phyloP scores from a whole-genome alignment of 2,888 invertebrate genomes.

The Nineta flava region DNA sequence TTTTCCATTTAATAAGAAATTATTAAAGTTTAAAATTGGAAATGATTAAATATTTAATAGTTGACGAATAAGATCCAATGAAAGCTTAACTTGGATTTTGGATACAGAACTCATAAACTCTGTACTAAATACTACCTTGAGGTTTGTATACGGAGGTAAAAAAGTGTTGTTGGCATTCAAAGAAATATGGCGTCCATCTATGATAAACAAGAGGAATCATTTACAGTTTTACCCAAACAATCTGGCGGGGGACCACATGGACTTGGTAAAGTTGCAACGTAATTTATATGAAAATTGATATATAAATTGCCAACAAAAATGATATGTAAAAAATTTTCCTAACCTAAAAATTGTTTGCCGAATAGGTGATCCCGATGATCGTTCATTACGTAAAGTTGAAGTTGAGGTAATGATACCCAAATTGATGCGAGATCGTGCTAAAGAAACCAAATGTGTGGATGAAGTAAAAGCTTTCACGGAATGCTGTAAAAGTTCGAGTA shows the following conservation, averaged over 20 bases:
- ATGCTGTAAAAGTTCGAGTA: slow-evolving; percentile 52
- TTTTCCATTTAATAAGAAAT: no score
- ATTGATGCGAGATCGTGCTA: slow-evolving; percentile 70
- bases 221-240: slow-evolving; percentile 27
- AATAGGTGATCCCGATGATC: slow-evolving; percentile 74
- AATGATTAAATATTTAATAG: no score
- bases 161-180: background rate
- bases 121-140: no score
- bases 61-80: no score
- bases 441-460: slow-evolving; percentile 55
- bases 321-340: background rate
- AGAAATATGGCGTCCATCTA: background rate
- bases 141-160: background rate
- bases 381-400: slow-evolving; percentile 72
- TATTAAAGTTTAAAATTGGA: no score
- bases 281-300: background rate
- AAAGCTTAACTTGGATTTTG: no score
- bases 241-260: slow-evolving; percentile 37
- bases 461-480: slow-evolving; percentile 54
- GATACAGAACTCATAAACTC: no score
- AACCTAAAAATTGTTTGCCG: slow-evolving; percentile 4
- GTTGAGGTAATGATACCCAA: slow-evolving; percentile 76
- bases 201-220: background rate
- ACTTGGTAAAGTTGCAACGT: slow-evolving; percentile 29
- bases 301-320: background rate